Conservation (phyloP, 2,797 vertebrate species). For the Naso thynnoides region DNA sequence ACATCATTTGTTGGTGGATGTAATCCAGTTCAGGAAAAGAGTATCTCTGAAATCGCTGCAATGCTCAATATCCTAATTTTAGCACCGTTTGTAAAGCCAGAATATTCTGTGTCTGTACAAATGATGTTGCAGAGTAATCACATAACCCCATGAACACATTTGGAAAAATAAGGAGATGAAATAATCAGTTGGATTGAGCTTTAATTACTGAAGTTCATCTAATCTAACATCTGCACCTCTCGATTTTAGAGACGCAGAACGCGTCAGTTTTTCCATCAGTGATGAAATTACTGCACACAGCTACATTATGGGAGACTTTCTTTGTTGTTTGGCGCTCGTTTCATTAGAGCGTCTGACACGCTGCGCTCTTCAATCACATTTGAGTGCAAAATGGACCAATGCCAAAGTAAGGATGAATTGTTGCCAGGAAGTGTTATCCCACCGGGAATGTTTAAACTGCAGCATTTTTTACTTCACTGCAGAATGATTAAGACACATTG, state of each 20-base stretch:
- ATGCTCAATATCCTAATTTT: constrained; percentile 25
- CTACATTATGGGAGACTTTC: neutral
- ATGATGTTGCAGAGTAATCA: constrained; percentile 24
- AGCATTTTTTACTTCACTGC: constrained; percentile 32
- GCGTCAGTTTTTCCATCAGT: neutral
- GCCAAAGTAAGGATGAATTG: constrained; percentile 44
- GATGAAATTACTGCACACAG: constrained; percentile 24
- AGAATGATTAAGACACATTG: constrained; percentile 39
- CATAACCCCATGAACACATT: constrained; percentile 23
- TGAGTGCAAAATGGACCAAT: constrained; percentile 45
- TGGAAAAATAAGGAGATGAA: constrained; percentile 23
- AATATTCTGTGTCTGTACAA: constrained; percentile 23
- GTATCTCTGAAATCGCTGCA: constrained; percentile 2
- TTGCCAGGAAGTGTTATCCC: constrained; percentile 37
- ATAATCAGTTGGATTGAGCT: constrained; percentile 33
- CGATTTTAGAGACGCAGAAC: constrained; percentile 16
- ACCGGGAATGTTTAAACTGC: constrained; percentile 18
- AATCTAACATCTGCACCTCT: constrained; percentile 33
- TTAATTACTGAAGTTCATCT: constrained; percentile 35
- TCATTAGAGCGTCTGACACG: constrained; percentile 33
- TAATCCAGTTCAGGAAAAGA: constrained; percentile 21
- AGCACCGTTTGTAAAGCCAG: neutral
- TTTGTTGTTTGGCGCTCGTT: constrained; percentile 21
- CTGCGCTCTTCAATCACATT: constrained; percentile 31
- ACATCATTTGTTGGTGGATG: constrained; percentile 34